phyloP scores from a whole-genome alignment of 2,113 vertebrate genomes.

The Calyptommatus sinebrachiatus region DNA sequence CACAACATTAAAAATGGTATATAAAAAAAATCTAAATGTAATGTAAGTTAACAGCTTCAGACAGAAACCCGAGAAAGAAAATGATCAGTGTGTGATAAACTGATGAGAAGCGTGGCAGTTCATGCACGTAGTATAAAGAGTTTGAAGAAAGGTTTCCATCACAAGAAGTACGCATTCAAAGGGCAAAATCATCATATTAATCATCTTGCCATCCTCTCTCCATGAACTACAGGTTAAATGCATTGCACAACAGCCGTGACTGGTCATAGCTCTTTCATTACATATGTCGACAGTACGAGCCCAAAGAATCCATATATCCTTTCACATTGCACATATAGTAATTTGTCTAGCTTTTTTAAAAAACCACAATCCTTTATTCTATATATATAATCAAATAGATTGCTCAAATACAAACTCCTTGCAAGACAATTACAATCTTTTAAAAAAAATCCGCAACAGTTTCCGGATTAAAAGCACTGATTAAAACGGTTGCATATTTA shows the following conservation, averaged over 20 bases:
- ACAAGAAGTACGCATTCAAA: background rate
- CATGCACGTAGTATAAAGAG: background rate
- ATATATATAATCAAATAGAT: background rate
- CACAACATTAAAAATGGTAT: background rate
- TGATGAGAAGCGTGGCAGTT: background rate
- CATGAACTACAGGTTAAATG: background rate
- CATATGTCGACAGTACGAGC: background rate
- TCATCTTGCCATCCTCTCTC: background rate
- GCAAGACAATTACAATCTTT: background rate
- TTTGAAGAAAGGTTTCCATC: background rate
- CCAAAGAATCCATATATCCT: background rate
- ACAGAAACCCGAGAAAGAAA: accelerated
- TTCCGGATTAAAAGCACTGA: background rate
- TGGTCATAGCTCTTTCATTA: background rate
- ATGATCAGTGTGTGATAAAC: conserved; percentile 9
- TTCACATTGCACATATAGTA: background rate
- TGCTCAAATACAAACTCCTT: background rate
- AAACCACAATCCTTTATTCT: background rate
- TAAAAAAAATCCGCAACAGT: background rate
- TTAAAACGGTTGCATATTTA: background rate
- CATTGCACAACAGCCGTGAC: background rate
- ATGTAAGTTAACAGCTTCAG: conserved; percentile 7
- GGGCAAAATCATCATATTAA: background rate
- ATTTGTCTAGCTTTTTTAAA: background rate
- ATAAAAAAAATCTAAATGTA: background rate